Evolutionary conservation across 2,113 vertebrate species (phyloP).

Genomic region (Indicator maculatus): DNA sequence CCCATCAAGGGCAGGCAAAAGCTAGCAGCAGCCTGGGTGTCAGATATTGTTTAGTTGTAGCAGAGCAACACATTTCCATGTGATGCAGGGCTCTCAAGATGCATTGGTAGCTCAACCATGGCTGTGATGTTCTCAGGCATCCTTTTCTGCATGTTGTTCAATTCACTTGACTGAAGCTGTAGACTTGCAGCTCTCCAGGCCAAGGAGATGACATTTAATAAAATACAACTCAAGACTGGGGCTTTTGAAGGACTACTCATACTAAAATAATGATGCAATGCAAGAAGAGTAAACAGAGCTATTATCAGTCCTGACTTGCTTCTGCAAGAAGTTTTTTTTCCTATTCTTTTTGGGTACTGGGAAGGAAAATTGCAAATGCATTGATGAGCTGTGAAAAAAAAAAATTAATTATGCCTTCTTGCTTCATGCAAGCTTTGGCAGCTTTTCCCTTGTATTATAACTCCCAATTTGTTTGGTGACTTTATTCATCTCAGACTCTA

Average conservation of each 20-base stretch:
- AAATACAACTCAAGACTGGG: not conserved
- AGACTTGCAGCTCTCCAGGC: not conserved
- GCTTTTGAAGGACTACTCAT: not conserved
- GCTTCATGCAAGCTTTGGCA: not conserved
- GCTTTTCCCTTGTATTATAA: not conserved
- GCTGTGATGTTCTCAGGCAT: not conserved
- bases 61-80: not conserved
- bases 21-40: not conserved
- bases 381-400: not conserved
- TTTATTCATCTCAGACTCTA: not conserved
- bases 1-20: not conserved
- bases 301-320: not conserved
- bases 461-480: not conserved
- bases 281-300: not conserved
- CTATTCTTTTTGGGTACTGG: not conserved
- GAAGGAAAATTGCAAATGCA: not conserved
- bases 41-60: not conserved
- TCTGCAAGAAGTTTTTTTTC: not conserved
- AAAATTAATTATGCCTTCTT: not conserved
- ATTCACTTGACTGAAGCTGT: not conserved
- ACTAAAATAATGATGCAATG: not conserved
- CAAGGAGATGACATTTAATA: not conserved
- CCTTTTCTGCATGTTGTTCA: not conserved
- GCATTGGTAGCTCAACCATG: not conserved
- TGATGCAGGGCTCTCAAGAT: not conserved